Conservation (phyloP, 2,888 invertebrate species). For the Himalopsyche anomala region DNA sequence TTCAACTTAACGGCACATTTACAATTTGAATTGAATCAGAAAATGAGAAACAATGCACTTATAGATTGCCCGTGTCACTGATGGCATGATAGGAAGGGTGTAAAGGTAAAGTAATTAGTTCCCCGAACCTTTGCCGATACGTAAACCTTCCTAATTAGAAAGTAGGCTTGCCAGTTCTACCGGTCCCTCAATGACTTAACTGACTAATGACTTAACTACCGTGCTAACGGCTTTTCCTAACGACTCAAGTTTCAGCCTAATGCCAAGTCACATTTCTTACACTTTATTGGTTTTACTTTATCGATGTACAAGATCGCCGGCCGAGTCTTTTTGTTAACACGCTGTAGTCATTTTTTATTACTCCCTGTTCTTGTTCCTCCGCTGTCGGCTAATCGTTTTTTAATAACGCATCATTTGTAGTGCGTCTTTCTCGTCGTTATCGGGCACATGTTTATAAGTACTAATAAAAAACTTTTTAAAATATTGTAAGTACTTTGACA, state of each 20-base stretch:
- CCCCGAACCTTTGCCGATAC: slow-evolving; percentile 56
- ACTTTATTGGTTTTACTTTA: slow-evolving; percentile 55
- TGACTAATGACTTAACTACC: slow-evolving; percentile 61
- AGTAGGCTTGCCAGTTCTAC: slow-evolving; percentile 50
- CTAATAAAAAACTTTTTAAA: too few species aligned
- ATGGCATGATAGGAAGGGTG: slow-evolving; percentile 20
- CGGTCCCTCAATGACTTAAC: slow-evolving; percentile 60
- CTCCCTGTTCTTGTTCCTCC: neutral
- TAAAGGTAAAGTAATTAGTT: slow-evolving; percentile 54
- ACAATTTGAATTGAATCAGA: slow-evolving; percentile 23
- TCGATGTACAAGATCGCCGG: slow-evolving; percentile 40
- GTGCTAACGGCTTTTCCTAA: slow-evolving; percentile 59
- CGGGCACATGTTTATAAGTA: neutral
- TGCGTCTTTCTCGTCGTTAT: neutral
- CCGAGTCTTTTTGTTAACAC: slow-evolving; percentile 43
- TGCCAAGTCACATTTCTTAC: slow-evolving; percentile 59
- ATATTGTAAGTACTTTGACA: too few species aligned
- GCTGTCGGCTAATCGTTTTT: slow-evolving; percentile 22
- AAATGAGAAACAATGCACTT: slow-evolving; percentile 36
- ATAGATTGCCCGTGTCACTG: slow-evolving; percentile 28
- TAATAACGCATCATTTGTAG: slow-evolving; percentile 20
- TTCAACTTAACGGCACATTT: neutral
- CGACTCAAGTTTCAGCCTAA: slow-evolving; percentile 60
- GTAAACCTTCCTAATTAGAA: slow-evolving; percentile 61
- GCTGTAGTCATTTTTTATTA: slow-evolving; percentile 12